A percentile compares a stretch with the other conserved stretches of the same genome.
Conservation (phyloP, 1,140 invertebrate species). For the Dufourea novaeangliae region DNA sequence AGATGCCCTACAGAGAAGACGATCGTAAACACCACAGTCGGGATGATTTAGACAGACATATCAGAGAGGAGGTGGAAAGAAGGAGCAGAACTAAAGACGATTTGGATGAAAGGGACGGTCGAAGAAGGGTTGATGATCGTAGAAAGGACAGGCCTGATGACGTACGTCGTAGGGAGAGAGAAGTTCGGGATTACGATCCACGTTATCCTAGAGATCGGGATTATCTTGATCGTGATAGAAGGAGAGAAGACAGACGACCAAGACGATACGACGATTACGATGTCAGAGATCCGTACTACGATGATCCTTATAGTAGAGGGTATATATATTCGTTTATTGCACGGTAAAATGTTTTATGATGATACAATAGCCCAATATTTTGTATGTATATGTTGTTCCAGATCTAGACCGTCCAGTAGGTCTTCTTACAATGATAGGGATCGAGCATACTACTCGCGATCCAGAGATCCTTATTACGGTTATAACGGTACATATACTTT, state of each 20-base stretch:
- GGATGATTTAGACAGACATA: slow-evolving; percentile 74
- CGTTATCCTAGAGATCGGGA: slow-evolving; percentile 73
- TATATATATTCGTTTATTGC: slow-evolving; percentile 44
- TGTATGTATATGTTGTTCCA: slow-evolving; percentile 54
- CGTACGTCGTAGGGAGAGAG: slow-evolving; percentile 68
- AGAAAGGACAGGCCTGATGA: slow-evolving; percentile 71
- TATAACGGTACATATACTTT: slow-evolving; percentile 71
- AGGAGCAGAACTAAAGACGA: slow-evolving; percentile 74
- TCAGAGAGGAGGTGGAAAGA: slow-evolving; percentile 73
- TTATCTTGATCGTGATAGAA: slow-evolving; percentile 74
- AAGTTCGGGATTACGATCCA: slow-evolving; percentile 72
- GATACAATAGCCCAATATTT: background rate
- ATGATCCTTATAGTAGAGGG: slow-evolving; percentile 79
- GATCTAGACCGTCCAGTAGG: slow-evolving; percentile 82
- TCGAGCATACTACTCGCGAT: slow-evolving; percentile 78
- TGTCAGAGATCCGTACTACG: slow-evolving; percentile 75
- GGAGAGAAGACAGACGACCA: slow-evolving; percentile 73
- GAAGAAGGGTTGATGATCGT: slow-evolving; percentile 73
- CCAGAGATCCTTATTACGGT: slow-evolving; percentile 78
- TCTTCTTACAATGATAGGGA: slow-evolving; percentile 82
- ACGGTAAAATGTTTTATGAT: background rate
- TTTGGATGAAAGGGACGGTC: slow-evolving; percentile 76
- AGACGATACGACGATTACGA: slow-evolving; percentile 78
- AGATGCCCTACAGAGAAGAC: slow-evolving; percentile 73
- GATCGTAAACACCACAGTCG: slow-evolving; percentile 75